These are phyloP conservation scores for Phenganax subtilis DNA, from an alignment of 92 coral and sea anemone genomes.

Conservation along the genomic window DNA sequence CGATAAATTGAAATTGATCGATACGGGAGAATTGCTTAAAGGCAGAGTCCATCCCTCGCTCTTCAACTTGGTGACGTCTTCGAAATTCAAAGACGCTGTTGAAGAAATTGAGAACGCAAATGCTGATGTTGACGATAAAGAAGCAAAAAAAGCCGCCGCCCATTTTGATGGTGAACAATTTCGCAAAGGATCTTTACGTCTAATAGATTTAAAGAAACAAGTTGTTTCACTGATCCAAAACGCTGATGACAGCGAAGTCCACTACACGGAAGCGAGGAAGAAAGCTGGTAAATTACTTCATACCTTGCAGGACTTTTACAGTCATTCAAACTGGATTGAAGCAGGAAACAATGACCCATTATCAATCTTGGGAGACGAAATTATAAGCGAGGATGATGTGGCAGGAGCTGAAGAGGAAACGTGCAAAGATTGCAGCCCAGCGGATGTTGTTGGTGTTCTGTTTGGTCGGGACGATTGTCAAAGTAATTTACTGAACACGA, in stretches of 20 bases:
- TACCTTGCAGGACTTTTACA: conserved; percentile 68
- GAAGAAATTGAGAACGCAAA: conserved; percentile 50
- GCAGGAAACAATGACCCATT: conserved; percentile 41
- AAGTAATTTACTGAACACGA: conserved; percentile 26
- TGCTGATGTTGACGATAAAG: conserved; percentile 41
- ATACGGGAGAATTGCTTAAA: neutral
- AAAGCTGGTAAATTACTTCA: conserved; percentile 58
- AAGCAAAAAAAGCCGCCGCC: conserved; percentile 41
- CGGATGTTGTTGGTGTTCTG: too few species aligned
- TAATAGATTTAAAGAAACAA: conserved; percentile 36
- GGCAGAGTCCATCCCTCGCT: neutral
- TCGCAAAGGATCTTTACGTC: conserved; percentile 41
- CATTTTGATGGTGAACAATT: conserved; percentile 60
- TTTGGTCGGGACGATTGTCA: conserved; percentile 37
- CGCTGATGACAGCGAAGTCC: conserved; percentile 18
- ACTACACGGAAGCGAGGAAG: conserved; percentile 51
- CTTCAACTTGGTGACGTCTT: neutral
- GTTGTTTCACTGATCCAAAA: conserved; percentile 39
- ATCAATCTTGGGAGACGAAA: conserved; percentile 32
- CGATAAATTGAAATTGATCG: neutral
- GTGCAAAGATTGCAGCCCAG: conserved; percentile 45
- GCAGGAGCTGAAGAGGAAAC: conserved; percentile 50
- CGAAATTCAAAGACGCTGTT: conserved; percentile 50
- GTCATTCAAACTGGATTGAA: conserved; percentile 65
- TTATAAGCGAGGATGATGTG: conserved; percentile 7